Evolutionary conservation across 2,888 invertebrate species (phyloP), one percentile per base, ranked within the genome.

Genomic region (Lasioglossum malachurum): DNA sequence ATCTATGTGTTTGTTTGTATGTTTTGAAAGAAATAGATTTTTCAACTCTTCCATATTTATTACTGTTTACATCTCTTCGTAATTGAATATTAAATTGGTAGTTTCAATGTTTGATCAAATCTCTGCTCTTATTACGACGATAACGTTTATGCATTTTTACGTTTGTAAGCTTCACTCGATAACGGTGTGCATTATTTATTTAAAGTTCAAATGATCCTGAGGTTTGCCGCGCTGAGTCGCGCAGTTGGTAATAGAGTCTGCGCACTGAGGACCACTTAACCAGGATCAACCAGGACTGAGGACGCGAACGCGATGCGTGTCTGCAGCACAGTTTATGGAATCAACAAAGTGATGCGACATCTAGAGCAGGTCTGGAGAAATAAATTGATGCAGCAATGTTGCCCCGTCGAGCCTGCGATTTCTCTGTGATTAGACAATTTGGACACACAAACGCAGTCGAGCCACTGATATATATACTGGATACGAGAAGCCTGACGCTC

Each of bases 301-400:
- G 31, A 31, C 31, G 31, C 31, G 31, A 1, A 69, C 38, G 69
- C 10, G 23, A 23, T 69, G 12, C 69, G 31, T 69, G 19, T 12
- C 69, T 69, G 23, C 27, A 19, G 1, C 16, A 35, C 23, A 67
- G 8, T 67, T 35, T 23, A 35, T 38, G 38, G 38, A 67, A 35
- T 67, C 31, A 67, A 38, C 67, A 67, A 67, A n/a, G 12, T 57
- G 12, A 67, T 67, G 35, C 82, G 82, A 82, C 82, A 82, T 82
- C 82, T 81, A 35, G 69, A 38, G 57, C 8, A 60, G 38, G n/a
- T 38, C 19, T 46, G 16, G n/a, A 19, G 19, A 57, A 73, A 41
- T 12, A 23, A 19, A 31, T 38, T 44, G 2, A 71, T 23, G 16
- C 31, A 57, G 14, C 19, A 35, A 78, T 60, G n/a, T 49, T 35